Percentiles rank a stretch among this genome's conserved stretches.
Evolutionary conservation across 1,140 invertebrate species (phyloP).

Genomic region (Nixonia krombeini): DNA sequence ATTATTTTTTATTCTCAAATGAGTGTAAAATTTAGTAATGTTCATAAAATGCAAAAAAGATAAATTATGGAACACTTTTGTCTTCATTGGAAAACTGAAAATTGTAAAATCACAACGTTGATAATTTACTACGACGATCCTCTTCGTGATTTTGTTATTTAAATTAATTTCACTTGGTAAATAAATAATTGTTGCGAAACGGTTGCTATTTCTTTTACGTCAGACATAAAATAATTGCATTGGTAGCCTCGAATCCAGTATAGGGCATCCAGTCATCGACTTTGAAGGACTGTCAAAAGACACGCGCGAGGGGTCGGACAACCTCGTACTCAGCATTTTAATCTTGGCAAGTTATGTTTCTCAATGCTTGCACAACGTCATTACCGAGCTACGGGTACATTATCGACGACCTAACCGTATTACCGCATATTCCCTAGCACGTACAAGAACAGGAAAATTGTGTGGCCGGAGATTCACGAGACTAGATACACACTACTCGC

Average conservation of each 20-base stretch:
- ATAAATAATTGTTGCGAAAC: too few relatives aligned
- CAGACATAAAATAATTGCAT: too few relatives aligned
- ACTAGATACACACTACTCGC: background rate
- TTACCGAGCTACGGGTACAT: slow-evolving; percentile 17
- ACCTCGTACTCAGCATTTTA: slow-evolving; percentile 43
- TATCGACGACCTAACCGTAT: slow-evolving; percentile 24
- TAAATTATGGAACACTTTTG: background rate
- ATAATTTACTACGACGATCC: too few relatives aligned
- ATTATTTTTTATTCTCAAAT: background rate
- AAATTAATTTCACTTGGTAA: too few relatives aligned
- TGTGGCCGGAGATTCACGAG: background rate
- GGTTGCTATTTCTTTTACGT: too few relatives aligned
- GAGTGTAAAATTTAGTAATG: background rate
- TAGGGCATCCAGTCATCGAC: too few relatives aligned
- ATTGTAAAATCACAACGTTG: too few relatives aligned
- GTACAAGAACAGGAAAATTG: slow-evolving; percentile 1
- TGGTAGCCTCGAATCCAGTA: too few relatives aligned
- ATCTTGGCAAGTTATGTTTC: slow-evolving; percentile 44
- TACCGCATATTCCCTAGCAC: slow-evolving; percentile 13
- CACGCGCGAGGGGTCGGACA: background rate
- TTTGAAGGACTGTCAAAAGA: background rate
- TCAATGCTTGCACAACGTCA: slow-evolving; percentile 42
- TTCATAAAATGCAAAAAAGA: background rate
- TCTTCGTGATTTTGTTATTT: too few relatives aligned
- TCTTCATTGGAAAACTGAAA: too few relatives aligned